phyloP scores from a whole-genome alignment of 2,113 vertebrate genomes.

The Abramis brama region DNA sequence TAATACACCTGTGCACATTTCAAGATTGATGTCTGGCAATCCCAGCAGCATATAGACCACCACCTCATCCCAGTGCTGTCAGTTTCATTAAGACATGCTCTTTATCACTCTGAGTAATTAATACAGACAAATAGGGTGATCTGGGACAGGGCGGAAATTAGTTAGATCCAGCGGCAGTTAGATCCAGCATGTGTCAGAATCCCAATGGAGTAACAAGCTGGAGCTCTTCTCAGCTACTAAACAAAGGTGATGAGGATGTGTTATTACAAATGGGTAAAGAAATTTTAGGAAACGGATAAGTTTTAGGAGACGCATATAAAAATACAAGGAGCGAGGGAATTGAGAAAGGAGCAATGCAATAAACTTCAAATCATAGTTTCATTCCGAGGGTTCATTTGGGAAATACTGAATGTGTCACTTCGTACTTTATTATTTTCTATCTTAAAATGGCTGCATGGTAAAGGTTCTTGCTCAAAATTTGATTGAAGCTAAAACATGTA shows the following conservation, averaged over 20 bases:
- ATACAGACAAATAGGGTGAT: conserved; percentile 3
- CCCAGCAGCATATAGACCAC: not conserved
- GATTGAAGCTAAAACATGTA: not conserved
- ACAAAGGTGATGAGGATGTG: not conserved
- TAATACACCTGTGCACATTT: not conserved
- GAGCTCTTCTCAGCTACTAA: conserved; percentile 30
- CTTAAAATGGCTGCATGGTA: not conserved
- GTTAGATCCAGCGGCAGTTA: conserved; percentile 7
- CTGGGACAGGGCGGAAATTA: not conserved
- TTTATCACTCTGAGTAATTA: conserved; percentile 12
- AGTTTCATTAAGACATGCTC: conserved; percentile 4
- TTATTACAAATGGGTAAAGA: conserved; percentile 1
- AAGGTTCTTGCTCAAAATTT: not conserved
- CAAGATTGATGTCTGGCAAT: not conserved
- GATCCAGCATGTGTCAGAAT: not conserved
- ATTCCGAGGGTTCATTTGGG: not conserved
- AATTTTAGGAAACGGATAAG: conserved; percentile 22
- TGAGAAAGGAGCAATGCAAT: not conserved
- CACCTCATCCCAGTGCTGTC: not conserved
- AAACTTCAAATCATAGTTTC: conserved; percentile 26
- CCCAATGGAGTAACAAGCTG: conserved; percentile 25
- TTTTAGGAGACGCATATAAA: not conserved
- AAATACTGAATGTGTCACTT: not conserved
- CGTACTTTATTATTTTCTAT: not conserved
- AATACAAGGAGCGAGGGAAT: not conserved